These are phyloP conservation scores for Columba livia DNA, from an alignment of 2,113 vertebrate genomes.

Conservation along the genomic window DNA sequence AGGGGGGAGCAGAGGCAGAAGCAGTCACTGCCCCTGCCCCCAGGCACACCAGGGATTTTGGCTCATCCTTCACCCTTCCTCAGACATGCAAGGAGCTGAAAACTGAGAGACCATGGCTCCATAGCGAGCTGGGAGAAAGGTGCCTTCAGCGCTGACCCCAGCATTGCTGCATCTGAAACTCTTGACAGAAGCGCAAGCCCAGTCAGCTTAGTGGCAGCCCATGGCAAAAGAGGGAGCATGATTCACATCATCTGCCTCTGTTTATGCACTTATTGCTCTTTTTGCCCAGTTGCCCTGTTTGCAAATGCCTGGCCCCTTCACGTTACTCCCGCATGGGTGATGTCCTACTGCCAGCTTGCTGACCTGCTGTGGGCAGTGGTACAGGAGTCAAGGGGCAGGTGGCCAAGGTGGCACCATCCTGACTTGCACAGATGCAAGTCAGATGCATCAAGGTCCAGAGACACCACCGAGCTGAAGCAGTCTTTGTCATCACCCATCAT, in stretches of 20 bases:
- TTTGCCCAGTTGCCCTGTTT: background rate
- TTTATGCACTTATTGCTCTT: background rate
- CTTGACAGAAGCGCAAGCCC: background rate
- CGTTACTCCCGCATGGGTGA: accelerated
- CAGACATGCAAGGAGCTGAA: background rate
- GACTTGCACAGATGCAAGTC: background rate
- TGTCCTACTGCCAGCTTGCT: background rate
- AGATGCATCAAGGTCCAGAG: background rate
- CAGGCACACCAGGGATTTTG: accelerated
- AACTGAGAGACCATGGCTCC: accelerated
- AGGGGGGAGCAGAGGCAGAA: background rate
- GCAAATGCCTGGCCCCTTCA: background rate
- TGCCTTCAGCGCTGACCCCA: background rate
- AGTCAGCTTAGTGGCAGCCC: accelerated
- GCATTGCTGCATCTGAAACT: background rate
- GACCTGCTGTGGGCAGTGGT: accelerated
- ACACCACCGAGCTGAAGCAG: background rate
- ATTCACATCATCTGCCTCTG: background rate
- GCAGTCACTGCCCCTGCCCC: background rate
- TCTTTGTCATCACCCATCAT: background rate
- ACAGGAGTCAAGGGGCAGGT: background rate
- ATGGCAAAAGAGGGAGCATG: background rate
- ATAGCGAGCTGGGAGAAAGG: background rate
- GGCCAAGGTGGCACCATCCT: background rate
- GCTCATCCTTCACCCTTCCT: background rate